Evolutionary conservation across 1,140 invertebrate species (phyloP), one percentile per base, ranked within the genome.

Genomic region (Drosophila asahinai): DNA sequence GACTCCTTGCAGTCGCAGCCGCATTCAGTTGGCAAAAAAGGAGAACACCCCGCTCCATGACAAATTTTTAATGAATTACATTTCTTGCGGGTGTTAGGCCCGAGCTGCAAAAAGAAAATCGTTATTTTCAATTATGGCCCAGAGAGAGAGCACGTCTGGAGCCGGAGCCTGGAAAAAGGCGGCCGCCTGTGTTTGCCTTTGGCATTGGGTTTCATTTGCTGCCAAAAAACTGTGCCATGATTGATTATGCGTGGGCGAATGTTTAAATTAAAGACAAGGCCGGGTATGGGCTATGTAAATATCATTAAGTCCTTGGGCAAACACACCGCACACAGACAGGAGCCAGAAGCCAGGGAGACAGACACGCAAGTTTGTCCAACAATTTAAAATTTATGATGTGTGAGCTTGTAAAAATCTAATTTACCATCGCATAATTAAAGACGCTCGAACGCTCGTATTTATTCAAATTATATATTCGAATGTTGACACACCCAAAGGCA

Each of bases 311-410:
- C 79, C 55, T 45, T 65, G 27, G 30, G 57, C 63, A 62, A 60
- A 65, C 63, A 63, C 17, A 62, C 49, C 59, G 47, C 63, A 63
- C 17, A 62, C 45, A 62, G 51, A 51, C 5, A 43, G 52, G 62
- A 47, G 19, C 19, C 19, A 19, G 19, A 19, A 19, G 19, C 19
- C 19, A 19, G 19, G 30, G 22, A 60, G 22, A 48, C 57, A 66
- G 66, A 54, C 43, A 60, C 61, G 63, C 48, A 77, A 77, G 72
- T 77, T 77, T 83, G 55, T 49, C 72, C 67, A 78, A 75, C 81
- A 90, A 90, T 89, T 90, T 90, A 81, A 90, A 89, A 90, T 89
- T 90, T 89, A 90, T 89, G 78, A 90, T 89, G 86, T 89, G 86
- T 89, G 86, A 90, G 86, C 78, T 58, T 84, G 79, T 89, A 89